A percentile compares a stretch with the other conserved stretches of the same genome.
These are phyloP conservation scores for Chauna torquata DNA, from an alignment of 2,113 vertebrate genomes.

Conservation along the genomic window DNA sequence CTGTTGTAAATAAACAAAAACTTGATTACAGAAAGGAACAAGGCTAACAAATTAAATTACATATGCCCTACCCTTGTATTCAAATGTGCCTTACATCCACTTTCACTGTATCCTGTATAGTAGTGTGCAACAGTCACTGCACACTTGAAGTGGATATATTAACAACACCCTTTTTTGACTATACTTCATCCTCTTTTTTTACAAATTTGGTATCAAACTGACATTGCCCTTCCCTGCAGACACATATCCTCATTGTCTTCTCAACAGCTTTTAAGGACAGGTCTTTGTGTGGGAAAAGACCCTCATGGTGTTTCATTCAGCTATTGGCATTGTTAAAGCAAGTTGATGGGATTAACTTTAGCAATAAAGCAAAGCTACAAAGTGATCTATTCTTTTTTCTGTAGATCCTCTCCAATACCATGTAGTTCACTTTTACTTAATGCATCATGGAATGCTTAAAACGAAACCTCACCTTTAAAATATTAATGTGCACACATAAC, in stretches of 20 bases:
- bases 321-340: neutral
- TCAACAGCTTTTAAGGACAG: neutral
- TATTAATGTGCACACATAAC: neutral
- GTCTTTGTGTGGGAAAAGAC: neutral
- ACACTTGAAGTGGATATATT: neutral
- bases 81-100: neutral
- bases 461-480: neutral
- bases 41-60: neutral
- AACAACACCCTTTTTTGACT: neutral
- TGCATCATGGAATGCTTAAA: neutral
- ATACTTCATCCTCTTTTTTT: neutral
- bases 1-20: neutral
- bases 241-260: neutral
- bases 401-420: neutral
- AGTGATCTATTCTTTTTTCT: neutral
- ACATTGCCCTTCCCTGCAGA: neutral
- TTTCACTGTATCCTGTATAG: neutral
- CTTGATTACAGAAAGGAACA: neutral
- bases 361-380: neutral
- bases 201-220: neutral
- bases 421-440: neutral
- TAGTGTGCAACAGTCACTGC: neutral
- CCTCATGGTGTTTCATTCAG: neutral
- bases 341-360: neutral
- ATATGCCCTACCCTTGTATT: neutral